These are phyloP conservation scores for Agrotis puta DNA, from an alignment of 2,888 invertebrate species.

Conservation along the genomic window DNA sequence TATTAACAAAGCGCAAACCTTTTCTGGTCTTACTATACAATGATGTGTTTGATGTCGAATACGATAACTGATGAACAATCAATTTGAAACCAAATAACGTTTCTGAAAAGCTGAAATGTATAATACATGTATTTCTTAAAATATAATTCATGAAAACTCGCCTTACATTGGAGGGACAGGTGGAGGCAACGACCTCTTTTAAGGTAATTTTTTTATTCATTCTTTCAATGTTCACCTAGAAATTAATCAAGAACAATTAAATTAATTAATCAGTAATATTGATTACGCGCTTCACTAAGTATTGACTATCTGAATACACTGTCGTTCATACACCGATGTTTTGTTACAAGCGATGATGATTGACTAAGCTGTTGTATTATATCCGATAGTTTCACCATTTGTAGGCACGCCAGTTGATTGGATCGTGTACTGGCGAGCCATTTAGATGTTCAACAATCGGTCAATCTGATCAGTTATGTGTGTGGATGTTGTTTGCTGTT, in stretches of 20 bases:
- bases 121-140: no score
- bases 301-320: conserved; percentile 5
- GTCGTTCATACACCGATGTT: conserved; percentile 9
- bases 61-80: no score
- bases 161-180: no score
- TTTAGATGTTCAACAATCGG: conserved; percentile 15
- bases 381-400: not conserved
- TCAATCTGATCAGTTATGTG: not conserved
- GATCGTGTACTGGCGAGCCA: conserved; percentile 8
- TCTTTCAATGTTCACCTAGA: not conserved
- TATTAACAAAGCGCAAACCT: no score
- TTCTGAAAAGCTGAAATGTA: no score
- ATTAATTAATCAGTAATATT: conserved; percentile 13
- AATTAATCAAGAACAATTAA: conserved; percentile 5
- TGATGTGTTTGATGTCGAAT: no score
- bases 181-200: no score
- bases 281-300: not conserved
- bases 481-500: not conserved
- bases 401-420: conserved; percentile 28
- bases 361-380: conserved; percentile 1
- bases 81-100: no score
- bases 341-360: not conserved
- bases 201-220: no score
- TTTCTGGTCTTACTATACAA: no score
- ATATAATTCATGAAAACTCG: no score